Evolutionary conservation across 2,113 vertebrate species (phyloP).

Genomic region (Dryoscopus gambensis): DNA sequence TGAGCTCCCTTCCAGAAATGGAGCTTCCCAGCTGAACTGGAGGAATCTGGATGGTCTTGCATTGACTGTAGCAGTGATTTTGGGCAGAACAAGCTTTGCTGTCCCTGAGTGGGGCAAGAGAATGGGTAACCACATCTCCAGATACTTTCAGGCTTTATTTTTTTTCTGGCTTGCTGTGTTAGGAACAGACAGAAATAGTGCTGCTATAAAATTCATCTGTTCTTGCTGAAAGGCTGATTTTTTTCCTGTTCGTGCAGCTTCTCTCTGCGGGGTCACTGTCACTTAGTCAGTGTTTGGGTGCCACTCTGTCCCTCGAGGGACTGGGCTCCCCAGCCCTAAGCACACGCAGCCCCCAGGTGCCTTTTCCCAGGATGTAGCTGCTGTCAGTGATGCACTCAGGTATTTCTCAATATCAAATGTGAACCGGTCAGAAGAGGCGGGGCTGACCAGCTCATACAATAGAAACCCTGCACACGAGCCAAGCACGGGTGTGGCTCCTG

Average conservation of each 20-base stretch:
- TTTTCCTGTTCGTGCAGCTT: not conserved
- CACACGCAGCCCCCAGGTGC: accelerated
- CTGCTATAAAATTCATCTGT: not conserved
- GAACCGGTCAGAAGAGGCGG: not conserved
- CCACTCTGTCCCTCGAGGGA: not conserved
- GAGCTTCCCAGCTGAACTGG: not conserved
- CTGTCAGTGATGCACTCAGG: not conserved
- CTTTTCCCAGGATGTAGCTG: not conserved
- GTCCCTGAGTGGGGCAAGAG: not conserved
- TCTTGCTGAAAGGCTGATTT: not conserved
- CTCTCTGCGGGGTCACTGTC: not conserved
- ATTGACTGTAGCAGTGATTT: accelerated
- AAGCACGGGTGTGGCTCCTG: not conserved
- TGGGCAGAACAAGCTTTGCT: not conserved
- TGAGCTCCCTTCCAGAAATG: not conserved
- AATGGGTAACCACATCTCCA: not conserved
- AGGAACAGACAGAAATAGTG: not conserved
- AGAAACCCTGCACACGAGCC: not conserved
- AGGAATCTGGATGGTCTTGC: not conserved
- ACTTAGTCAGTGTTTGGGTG: not conserved
- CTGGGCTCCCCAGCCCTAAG: not conserved
- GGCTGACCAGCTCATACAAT: not conserved
- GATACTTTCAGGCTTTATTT: not conserved
- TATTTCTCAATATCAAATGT: not conserved
- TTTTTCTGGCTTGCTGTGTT: not conserved